phyloP scores from a whole-genome alignment of 2,888 invertebrate genomes.

The Chrysotoxum bicinctum region DNA sequence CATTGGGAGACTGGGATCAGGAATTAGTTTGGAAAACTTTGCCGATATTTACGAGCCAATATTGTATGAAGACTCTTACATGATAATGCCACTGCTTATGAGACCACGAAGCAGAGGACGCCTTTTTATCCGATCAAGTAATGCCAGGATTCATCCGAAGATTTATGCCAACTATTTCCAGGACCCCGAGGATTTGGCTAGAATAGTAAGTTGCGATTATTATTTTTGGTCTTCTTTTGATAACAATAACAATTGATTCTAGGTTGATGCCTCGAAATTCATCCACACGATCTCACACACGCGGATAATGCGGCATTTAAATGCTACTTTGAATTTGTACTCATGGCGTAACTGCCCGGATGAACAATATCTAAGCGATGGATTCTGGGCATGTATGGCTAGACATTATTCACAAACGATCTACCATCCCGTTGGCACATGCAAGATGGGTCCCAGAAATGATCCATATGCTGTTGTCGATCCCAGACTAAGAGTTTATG shows the following conservation, averaged over 20 bases:
- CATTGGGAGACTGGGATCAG: constrained; percentile 87
- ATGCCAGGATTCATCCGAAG: constrained; percentile 89
- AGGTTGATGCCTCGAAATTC: constrained; percentile 90
- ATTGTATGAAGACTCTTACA: constrained; percentile 87
- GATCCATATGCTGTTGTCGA: constrained; percentile 87
- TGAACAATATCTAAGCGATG: constrained; percentile 86
- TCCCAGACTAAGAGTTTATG: constrained; percentile 86
- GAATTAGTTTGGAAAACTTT: constrained; percentile 86
- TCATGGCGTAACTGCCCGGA: constrained; percentile 86
- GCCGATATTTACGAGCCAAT: constrained; percentile 87
- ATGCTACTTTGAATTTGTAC: constrained; percentile 85
- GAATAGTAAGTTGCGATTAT: constrained; percentile 84
- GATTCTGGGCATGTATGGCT: constrained; percentile 90
- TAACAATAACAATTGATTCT: constrained; percentile 17
- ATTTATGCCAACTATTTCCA: constrained; percentile 94
- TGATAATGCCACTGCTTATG: constrained; percentile 87
- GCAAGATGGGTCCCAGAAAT: constrained; percentile 88
- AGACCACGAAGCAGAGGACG: constrained; percentile 88
- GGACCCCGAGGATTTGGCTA: constrained; percentile 87
- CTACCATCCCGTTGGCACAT: constrained; percentile 91
- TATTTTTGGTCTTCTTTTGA: neutral
- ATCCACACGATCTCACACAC: constrained; percentile 85
- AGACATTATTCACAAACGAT: constrained; percentile 90
- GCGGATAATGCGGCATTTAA: constrained; percentile 84
- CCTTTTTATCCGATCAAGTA: constrained; percentile 85